Evolutionary conservation across 30 jellyfish, hydroid and myxozoan genomes (phyloP).

Genomic region (Catostylus mosaicus): DNA sequence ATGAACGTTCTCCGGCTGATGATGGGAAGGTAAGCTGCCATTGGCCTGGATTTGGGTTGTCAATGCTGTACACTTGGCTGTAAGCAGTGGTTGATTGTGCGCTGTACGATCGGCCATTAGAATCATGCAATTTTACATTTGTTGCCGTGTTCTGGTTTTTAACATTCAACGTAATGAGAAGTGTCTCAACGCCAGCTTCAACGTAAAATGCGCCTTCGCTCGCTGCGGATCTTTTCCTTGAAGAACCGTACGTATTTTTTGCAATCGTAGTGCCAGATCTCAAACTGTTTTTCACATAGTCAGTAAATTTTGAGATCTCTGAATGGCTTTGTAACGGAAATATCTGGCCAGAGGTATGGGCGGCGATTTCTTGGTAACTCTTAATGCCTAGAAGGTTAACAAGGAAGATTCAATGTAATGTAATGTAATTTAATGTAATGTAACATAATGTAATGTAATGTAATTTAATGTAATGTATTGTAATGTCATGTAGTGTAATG

Average conservation of each 20-base stretch:
- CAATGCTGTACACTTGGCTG: constrained; percentile 1
- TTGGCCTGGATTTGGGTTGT: constrained; percentile 53
- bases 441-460: too few relatives aligned
- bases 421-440: too few relatives aligned
- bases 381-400: too few relatives aligned
- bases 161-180: constrained; percentile 24
- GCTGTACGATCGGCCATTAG: constrained; percentile 11
- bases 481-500: too few relatives aligned
- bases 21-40: constrained; percentile 55
- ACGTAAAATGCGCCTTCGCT: too few relatives aligned
- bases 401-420: too few relatives aligned
- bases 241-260: constrained; percentile 49
- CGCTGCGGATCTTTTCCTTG: too few relatives aligned
- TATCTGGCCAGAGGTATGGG: constrained; percentile 81
- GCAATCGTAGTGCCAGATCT: constrained; percentile 30
- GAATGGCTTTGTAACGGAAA: constrained; percentile 38
- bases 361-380: constrained; percentile 70
- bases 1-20: constrained; percentile 10
- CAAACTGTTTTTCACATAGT: constrained; percentile 57
- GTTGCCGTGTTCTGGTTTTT: constrained; percentile 16
- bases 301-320: constrained; percentile 45
- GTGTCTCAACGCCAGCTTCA: too few relatives aligned
- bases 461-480: too few relatives aligned
- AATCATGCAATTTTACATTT: constrained; percentile 34
- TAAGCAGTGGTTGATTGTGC: constrained; percentile 15